Percentiles rank a stretch among this genome's conserved stretches.
Conservation (phyloP, 2,888 invertebrate species). For the Caenorhabditis sulstoni region DNA sequence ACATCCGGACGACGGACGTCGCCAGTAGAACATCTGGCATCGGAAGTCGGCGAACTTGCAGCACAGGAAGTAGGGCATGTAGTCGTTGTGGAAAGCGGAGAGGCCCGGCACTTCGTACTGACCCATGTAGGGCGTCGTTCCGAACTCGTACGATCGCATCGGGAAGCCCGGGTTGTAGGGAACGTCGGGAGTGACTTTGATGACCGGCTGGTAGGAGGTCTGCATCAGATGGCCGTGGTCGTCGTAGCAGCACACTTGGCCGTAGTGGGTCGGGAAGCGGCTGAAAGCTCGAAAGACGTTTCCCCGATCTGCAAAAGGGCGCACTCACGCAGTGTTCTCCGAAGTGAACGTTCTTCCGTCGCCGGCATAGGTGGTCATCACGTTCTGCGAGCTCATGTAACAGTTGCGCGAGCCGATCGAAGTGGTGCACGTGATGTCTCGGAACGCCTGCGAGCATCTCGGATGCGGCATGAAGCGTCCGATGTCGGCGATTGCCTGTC, state of each 20-base stretch:
- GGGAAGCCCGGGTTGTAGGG: constrained; percentile 80
- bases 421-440: constrained; percentile 85
- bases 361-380: constrained; percentile 76
- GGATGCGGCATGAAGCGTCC: constrained; percentile 89
- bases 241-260: constrained; percentile 98
- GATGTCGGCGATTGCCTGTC: constrained; percentile 92
- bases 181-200: constrained; percentile 73
- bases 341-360: constrained; percentile 61
- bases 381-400: constrained; percentile 80
- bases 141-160: constrained; percentile 86
- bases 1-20: constrained; percentile 93
- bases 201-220: constrained; percentile 90
- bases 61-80: constrained; percentile 94
- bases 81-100: constrained; percentile 96
- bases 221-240: constrained; percentile 92
- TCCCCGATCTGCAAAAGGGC: neutral
- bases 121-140: constrained; percentile 93
- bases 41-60: constrained; percentile 96
- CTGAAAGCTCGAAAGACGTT: constrained; percentile 61
- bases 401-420: constrained; percentile 94
- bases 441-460: constrained; percentile 77
- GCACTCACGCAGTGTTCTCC: constrained; percentile 65
- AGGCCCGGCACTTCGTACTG: constrained; percentile 94
- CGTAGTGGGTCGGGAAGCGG: constrained; percentile 82
- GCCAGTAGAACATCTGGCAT: constrained; percentile 93